Evolutionary conservation across 1,140 invertebrate species (phyloP), one percentile per base, ranked within the genome.

Genomic region (Chironomus tepperi): DNA sequence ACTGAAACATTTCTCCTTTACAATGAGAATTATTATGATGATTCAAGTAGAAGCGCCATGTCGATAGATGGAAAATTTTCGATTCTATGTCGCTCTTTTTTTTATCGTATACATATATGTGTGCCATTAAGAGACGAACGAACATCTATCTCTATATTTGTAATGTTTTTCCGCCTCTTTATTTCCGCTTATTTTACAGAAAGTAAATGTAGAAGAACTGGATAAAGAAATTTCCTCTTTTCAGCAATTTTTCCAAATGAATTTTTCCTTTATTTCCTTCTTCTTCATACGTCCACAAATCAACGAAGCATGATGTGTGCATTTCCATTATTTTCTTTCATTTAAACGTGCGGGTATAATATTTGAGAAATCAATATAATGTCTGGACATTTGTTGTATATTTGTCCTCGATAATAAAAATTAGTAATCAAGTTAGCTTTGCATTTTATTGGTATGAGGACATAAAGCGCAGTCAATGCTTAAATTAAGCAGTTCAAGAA

Each of bases 1-100:
- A 15, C 12, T n/a, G 47, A 12, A 57, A n/a, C 47, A 57, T 57
- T 34, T 34, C 24, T 34, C 24, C 24, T 34, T 34, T 57, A 57
- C 47, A 57, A 57, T 57, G 47, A 57, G 3, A 57, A 57, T 57
- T 57, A 57, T 57, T 57, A 57, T 57, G 47, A 57, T 57, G 47
- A 12, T 34, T 34, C 12, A 57, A 57, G 47, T 57, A n/a, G 47
- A 57, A 57, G 47, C 47, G 47, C 47, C 47, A 57, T 57, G 47
- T 57, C 47, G 47, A 57, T 57, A n/a, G 47, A 57, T 57, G n/a
- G 47, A n/a, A 57, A 57, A 12, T 47, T 57, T 57, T 57, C 24
- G 24, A 34, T 34, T 34, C 24, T 34, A 1, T 34, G 1, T 47
- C 43, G 8, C 15, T 57, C 15, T 15, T 57, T 5, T n/a, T 57